Percentiles rank a stretch among this genome's conserved stretches.
phyloP scores from a whole-genome alignment of 2,113 vertebrate genomes.

The Aptenodytes forsteri region DNA sequence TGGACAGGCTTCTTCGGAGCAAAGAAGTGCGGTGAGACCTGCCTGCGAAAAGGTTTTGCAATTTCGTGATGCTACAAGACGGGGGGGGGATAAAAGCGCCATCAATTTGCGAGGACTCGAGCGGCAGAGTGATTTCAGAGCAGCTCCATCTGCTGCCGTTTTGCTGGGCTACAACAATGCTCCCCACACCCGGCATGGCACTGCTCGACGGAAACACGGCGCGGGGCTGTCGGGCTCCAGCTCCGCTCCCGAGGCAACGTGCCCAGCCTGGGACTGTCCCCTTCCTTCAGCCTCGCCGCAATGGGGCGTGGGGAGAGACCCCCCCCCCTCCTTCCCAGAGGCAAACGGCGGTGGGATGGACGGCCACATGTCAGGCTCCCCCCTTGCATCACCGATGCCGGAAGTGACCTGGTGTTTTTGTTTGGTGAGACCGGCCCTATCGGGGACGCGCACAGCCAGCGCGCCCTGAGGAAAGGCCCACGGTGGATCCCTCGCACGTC shows the following conservation, averaged over 20 bases:
- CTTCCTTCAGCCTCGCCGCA: fast-evolving
- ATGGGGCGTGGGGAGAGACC: fast-evolving
- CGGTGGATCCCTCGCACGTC: neutral
- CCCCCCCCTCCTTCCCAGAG: neutral
- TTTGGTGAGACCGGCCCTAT: neutral
- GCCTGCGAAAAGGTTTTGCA: no score
- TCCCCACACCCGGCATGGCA: fast-evolving
- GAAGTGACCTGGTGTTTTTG: fast-evolving
- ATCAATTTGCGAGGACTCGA: fast-evolving
- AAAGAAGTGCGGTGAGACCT: fast-evolving
- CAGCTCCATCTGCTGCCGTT: neutral
- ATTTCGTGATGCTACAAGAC: fast-evolving
- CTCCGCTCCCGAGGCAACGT: neutral
- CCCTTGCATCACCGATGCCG: fast-evolving
- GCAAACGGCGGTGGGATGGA: neutral
- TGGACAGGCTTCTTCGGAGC: fast-evolving
- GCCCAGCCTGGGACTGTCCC: neutral
- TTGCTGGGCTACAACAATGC: neutral
- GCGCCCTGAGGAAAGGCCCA: fast-evolving
- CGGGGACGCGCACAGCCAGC: fast-evolving
- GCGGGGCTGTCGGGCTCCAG: fast-evolving
- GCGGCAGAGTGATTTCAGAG: neutral
- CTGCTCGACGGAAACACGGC: fast-evolving
- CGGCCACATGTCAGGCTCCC: neutral
- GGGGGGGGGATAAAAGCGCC: neutral